A percentile compares a stretch with the other conserved stretches of the same genome.
These are phyloP conservation scores for Zele albiditarsus DNA, from an alignment of 2,888 invertebrate species.

Conservation along the genomic window DNA sequence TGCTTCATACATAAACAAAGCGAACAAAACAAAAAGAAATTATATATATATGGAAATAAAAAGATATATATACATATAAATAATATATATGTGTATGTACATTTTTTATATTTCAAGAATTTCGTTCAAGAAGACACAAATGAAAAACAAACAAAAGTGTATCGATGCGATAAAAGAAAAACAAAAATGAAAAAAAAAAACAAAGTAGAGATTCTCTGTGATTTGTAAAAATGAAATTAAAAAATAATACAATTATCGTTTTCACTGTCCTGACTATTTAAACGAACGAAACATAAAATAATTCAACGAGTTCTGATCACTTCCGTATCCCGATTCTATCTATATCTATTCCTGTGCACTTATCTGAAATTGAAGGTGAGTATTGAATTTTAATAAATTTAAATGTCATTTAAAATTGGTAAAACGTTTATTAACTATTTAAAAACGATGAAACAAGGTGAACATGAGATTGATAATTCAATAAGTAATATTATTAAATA, in stretches of 20 bases:
- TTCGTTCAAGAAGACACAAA: conserved; percentile 57
- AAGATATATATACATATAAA: conserved; percentile 44
- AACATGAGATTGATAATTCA: conserved; percentile 72
- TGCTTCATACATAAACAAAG: conserved; percentile 58
- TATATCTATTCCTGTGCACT: neutral
- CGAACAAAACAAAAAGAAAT: conserved; percentile 45
- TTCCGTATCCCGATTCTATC: neutral
- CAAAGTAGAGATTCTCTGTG: conserved; percentile 66
- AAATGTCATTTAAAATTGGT: conserved; percentile 66
- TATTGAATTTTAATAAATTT: neutral
- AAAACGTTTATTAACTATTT: conserved; percentile 73
- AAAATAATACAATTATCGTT: conserved; percentile 53
- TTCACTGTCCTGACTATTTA: conserved; percentile 46
- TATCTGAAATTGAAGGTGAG: neutral
- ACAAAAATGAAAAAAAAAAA: conserved; percentile 56
- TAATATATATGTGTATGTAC: conserved; percentile 54
- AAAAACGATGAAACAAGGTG: conserved; percentile 72
- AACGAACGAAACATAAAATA: conserved; percentile 6
- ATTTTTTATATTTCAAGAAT: conserved; percentile 63
- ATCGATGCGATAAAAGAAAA: conserved; percentile 53
- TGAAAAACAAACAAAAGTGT: conserved; percentile 42
- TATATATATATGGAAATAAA: conserved; percentile 48
- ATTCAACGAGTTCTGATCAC: neutral
- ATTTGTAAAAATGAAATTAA: conserved; percentile 59
- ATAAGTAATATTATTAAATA: conserved; percentile 72